phyloP scores from a whole-genome alignment of 1,140 invertebrate species.

The Drosophila ananassae region DNA sequence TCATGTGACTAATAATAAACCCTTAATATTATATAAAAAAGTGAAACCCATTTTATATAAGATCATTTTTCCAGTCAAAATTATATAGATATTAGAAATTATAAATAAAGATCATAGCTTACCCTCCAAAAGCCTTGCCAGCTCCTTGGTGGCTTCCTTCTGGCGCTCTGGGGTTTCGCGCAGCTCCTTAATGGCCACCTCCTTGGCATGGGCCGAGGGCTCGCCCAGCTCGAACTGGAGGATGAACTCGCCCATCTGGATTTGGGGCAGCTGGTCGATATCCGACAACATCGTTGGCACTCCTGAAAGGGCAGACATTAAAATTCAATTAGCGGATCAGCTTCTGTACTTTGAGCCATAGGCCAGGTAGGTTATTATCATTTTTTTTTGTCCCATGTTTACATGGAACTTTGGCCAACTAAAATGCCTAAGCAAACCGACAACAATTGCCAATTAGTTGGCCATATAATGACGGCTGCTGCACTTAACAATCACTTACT shows the following conservation, averaged over 20 bases:
- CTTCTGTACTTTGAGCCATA: constrained; percentile 32
- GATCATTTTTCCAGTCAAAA: no score
- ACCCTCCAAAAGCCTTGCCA: constrained; percentile 89
- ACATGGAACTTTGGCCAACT: constrained; percentile 24
- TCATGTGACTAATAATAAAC: not conserved
- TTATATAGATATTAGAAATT: no score
- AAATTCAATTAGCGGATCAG: constrained; percentile 31
- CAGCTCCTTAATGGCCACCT: constrained; percentile 90
- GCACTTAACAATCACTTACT: constrained; percentile 67
- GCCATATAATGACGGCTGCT: constrained; percentile 28
- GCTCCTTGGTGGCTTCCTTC: constrained; percentile 86
- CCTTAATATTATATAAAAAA: not conserved
- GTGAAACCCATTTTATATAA: no score
- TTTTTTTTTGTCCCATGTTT: not conserved
- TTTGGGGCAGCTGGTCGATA: constrained; percentile 87
- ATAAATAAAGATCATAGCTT: constrained; percentile 33
- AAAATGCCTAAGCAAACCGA: constrained; percentile 17
- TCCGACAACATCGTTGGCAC: constrained; percentile 89
- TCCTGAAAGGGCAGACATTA: constrained; percentile 84
- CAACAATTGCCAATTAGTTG: constrained; percentile 45
- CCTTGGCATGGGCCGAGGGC: constrained; percentile 86
- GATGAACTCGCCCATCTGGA: constrained; percentile 88
- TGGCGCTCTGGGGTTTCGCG: constrained; percentile 89
- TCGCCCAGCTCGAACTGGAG: constrained; percentile 89
- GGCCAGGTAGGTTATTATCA: constrained; percentile 8